Conservation (phyloP, 2,113 vertebrate species). For the Morone saxatilis region DNA sequence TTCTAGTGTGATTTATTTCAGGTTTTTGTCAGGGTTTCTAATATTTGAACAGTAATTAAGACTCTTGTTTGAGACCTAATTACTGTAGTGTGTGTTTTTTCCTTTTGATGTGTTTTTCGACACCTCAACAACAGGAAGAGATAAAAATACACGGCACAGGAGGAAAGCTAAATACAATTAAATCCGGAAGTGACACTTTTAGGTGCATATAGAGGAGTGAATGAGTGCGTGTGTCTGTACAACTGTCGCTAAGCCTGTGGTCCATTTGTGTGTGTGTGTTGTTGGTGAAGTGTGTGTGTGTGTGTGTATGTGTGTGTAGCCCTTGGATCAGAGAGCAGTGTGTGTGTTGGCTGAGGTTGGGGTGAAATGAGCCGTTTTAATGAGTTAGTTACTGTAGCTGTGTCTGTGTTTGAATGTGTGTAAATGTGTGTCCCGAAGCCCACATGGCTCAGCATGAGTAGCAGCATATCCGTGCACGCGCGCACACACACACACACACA, state of each 20-base stretch:
- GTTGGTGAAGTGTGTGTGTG: slow-evolving; percentile 27
- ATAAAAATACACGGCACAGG: not conserved
- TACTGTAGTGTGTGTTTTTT: not conserved
- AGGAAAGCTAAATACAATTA: not conserved
- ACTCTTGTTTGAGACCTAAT: not conserved
- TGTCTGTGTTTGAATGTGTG: slow-evolving; percentile 2
- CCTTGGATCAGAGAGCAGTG: slow-evolving; percentile 55
- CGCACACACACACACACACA: slow-evolving; percentile 17
- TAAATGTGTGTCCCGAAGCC: slow-evolving; percentile 34
- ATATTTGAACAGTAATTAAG: not conserved
- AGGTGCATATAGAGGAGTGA: slow-evolving; percentile 7
- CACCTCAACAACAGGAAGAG: not conserved
- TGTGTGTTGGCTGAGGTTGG: slow-evolving; percentile 70
- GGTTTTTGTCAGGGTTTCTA: not conserved
- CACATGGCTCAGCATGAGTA: slow-evolving; percentile 52
- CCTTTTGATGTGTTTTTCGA: not conserved
- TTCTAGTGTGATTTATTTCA: not conserved
- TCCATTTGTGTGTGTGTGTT: slow-evolving; percentile 40
- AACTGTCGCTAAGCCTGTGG: slow-evolving; percentile 30
- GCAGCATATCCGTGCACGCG: not conserved
- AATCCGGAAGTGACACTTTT: slow-evolving; percentile 7
- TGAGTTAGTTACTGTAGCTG: slow-evolving; percentile 73
- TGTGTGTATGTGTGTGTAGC: slow-evolving; percentile 32
- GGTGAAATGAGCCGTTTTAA: slow-evolving; percentile 82
- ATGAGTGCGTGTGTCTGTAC: slow-evolving; percentile 28